phyloP scores from a whole-genome alignment of 2,797 vertebrate species.

The Syncerus caffer region DNA sequence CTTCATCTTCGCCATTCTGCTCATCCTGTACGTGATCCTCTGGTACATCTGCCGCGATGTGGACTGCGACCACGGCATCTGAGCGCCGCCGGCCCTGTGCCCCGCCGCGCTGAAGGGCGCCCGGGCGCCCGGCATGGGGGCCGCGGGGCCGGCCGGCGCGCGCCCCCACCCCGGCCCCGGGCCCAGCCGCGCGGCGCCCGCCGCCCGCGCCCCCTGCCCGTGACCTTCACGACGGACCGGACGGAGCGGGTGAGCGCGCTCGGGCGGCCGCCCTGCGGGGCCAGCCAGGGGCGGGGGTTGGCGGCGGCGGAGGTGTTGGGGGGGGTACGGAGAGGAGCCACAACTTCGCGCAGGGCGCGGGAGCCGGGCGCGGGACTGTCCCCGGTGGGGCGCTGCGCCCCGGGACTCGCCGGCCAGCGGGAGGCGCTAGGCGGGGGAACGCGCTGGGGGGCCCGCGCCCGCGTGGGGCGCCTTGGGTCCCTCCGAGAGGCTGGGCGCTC shows the following conservation, averaged over 20 bases:
- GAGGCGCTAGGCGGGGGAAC: neutral
- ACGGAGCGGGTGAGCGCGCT: slow-evolving; percentile 88
- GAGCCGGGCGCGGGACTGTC: neutral
- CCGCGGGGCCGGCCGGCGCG: neutral
- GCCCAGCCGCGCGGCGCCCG: neutral
- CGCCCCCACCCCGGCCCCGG: neutral
- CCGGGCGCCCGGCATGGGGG: neutral
- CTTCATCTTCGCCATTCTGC: slow-evolving; percentile 98
- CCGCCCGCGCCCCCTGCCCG: slow-evolving; percentile 65
- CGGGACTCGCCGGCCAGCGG: neutral
- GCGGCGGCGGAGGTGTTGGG: too few species aligned
- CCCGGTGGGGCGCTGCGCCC: neutral
- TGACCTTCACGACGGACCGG: slow-evolving; percentile 85
- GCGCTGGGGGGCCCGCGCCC: neutral
- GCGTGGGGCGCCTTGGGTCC: neutral
- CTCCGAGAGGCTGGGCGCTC: neutral
- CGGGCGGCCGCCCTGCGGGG: neutral
- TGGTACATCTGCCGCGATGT: slow-evolving; percentile 99
- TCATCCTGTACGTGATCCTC: slow-evolving; percentile 98
- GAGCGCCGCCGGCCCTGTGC: slow-evolving; percentile 75
- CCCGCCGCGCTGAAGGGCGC: neutral
- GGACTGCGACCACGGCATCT: slow-evolving; percentile 98
- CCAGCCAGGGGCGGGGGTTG: neutral
- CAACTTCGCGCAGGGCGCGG: neutral
- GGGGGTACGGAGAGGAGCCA: neutral